Evolutionary conservation across 2,888 invertebrate genomes (phyloP), one percentile per base, ranked within the genome.

Genomic region (Nipponacmea schrenckii): DNA sequence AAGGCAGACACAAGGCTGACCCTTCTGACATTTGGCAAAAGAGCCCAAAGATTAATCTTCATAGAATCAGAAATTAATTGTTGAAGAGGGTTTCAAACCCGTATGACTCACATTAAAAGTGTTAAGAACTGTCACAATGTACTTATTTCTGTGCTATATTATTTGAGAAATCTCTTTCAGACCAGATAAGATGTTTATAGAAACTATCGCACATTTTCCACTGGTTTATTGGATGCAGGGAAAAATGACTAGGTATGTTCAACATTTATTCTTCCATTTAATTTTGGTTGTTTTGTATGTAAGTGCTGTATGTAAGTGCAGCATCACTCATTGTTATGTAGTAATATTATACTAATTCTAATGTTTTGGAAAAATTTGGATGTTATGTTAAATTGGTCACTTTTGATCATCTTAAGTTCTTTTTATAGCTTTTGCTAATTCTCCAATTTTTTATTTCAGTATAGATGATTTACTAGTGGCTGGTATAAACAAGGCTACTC

Each of bases 171-270:
- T 20, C 24, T 46, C 15, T 44, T 75, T 17, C 73, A 81, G 79
- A 56, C 79, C 80, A 10, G 69, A 70, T 27, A 31, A 50, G 15
- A 68, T 96, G 62, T 98, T 98, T 89, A 91, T 98, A 79, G 97
- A 98, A 89, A 94, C 97, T 8, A 93, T 98, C 81, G 96, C 97
- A 15, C 96, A 96, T 90, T 98, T 98, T 90, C 98, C 98, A 62
- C 91, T 97, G 85, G 95, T 98, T 56, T 98, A 97, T 89, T 98
- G 97, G 97, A 97, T 98, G 96, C 91, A 95, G 72, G 98, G 98
- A 68, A 94, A 95, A 44, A 97, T 98, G 83, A 96, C 97, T 89
- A 95, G 94, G 95, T 95, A 90, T 80, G 85, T 76, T 10, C 17
- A 62, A 17, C 17, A 31, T 27, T 62, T 62, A 24, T 50, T n/a